These are phyloP conservation scores for Ephestia elutella DNA, from an alignment of 1,140 invertebrate genomes.

Conservation along the genomic window DNA sequence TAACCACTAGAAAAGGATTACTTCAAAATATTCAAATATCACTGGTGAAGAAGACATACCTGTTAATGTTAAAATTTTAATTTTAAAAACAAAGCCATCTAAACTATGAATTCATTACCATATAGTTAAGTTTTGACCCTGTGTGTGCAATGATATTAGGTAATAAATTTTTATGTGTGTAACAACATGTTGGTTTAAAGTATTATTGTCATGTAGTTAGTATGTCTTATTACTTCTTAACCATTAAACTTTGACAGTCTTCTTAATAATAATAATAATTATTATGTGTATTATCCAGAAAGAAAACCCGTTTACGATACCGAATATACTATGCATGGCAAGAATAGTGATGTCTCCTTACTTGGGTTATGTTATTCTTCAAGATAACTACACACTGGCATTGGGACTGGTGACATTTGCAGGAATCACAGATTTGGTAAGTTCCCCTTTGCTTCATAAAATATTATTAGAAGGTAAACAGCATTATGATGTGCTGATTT, in stretches of 20 bases:
- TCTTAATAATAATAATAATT: conserved; percentile 8
- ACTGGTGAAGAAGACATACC: neutral
- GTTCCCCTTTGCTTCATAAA: conserved; percentile 15
- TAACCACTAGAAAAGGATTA: too few relatives aligned
- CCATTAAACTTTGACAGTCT: neutral
- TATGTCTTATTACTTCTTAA: neutral
- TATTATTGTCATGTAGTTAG: neutral
- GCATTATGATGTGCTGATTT: conserved; percentile 8
- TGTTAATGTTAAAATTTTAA: neutral
- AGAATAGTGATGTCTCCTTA: conserved; percentile 90
- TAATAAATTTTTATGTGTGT: neutral
- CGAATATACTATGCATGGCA: conserved; percentile 90
- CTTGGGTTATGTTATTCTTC: conserved; percentile 87
- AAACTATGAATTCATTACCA: neutral
- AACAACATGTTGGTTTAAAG: neutral
- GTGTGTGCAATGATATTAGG: neutral
- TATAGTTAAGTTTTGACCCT: neutral
- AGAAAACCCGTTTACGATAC: conserved; percentile 95
- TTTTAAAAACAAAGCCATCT: neutral
- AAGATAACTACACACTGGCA: conserved; percentile 83
- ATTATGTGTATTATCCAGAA: conserved; percentile 72
- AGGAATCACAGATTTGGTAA: conserved; percentile 90
- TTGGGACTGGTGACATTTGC: conserved; percentile 84
- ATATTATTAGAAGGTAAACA: neutral
- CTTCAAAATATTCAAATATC: too few relatives aligned